Conservation (phyloP, 2,797 vertebrate species). For the Hipposideros larvatus region DNA sequence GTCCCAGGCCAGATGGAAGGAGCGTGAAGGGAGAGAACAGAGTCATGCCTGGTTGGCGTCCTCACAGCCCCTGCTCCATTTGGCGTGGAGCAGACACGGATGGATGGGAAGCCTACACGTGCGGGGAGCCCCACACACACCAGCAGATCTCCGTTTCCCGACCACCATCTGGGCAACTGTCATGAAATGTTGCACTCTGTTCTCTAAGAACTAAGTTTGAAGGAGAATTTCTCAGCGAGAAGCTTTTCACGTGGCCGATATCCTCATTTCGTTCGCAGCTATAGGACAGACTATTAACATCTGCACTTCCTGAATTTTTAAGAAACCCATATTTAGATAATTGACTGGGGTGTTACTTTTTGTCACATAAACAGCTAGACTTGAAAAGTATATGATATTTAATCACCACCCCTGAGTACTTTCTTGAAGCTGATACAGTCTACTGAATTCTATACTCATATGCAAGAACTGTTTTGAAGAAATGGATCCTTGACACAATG, state of each 20-base stretch:
- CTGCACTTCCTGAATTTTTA: background rate
- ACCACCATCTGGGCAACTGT: constrained; percentile 47
- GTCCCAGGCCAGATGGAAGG: constrained; percentile 59
- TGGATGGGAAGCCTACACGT: background rate
- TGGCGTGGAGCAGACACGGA: background rate
- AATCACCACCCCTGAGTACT: background rate
- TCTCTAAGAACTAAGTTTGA: background rate
- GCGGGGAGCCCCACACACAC: background rate
- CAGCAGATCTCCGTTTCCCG: rapidly evolving
- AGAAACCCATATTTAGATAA: background rate
- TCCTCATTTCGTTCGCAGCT: background rate
- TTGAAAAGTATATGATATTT: constrained; percentile 32
- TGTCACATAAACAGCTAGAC: background rate
- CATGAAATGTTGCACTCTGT: background rate
- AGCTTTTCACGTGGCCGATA: background rate
- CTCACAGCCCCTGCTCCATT: background rate
- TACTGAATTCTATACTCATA: constrained; percentile 19
- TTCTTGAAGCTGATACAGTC: background rate
- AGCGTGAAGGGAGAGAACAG: background rate
- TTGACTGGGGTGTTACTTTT: background rate
- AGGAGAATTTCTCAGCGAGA: background rate
- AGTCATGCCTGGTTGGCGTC: constrained; percentile 6
- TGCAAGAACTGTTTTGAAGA: background rate
- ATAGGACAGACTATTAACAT: background rate
- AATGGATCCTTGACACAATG: background rate